phyloP scores from a whole-genome alignment of 2,888 invertebrate genomes.

The Periphyllus acericola region DNA sequence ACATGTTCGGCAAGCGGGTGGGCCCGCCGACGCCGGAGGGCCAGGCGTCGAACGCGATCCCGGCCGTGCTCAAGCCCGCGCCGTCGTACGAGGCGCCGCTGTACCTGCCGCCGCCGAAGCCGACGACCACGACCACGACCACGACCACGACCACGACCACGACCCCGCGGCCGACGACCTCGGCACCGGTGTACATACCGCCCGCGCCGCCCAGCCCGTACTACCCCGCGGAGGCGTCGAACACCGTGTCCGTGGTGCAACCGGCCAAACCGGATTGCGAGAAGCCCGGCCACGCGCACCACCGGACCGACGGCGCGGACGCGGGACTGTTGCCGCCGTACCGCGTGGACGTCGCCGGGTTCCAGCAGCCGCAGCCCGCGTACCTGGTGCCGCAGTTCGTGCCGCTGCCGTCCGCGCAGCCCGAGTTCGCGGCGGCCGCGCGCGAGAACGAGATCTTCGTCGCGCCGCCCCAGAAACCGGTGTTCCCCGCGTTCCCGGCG shows the following conservation, averaged over 20 bases:
- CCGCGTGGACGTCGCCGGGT: neutral
- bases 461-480: neutral
- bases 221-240: slow-evolving; percentile 16
- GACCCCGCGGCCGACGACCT: slow-evolving; percentile 17
- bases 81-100: slow-evolving; percentile 14
- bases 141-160: slow-evolving; percentile 25
- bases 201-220: slow-evolving; percentile 19
- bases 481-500: neutral
- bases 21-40: slow-evolving; percentile 50
- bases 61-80: slow-evolving; percentile 22
- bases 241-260: slow-evolving; percentile 23
- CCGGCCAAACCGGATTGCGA: slow-evolving; percentile 24
- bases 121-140: slow-evolving; percentile 30
- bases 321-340: neutral
- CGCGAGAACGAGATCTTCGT: neutral
- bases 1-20: slow-evolving; percentile 54
- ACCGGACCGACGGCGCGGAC: neutral
- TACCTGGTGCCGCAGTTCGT: neutral
- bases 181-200: slow-evolving; percentile 48
- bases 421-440: neutral
- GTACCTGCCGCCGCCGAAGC: slow-evolving; percentile 35
- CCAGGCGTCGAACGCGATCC: slow-evolving; percentile 3
- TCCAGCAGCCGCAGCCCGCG: neutral
- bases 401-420: slow-evolving; percentile 12
- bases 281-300: neutral